Evolutionary conservation across 2,113 vertebrate genomes (phyloP), one percentile per base, ranked within the genome.

Genomic region (Penelope pileata): DNA sequence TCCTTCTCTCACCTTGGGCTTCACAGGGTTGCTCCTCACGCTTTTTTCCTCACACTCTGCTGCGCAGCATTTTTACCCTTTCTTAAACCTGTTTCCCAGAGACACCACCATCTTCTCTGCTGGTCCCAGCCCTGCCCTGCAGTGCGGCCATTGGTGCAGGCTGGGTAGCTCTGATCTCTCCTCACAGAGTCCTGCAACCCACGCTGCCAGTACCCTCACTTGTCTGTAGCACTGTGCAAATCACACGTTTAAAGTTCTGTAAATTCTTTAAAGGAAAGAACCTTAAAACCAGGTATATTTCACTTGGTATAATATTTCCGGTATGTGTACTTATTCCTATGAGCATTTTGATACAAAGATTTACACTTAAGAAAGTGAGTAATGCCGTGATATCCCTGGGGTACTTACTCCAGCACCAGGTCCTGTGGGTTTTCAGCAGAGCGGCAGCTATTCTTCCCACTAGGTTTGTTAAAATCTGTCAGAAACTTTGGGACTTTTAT

Each of bases 81-180:
- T 63, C n/a, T 38, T 32, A 40, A 2, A 16, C 0, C 2, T 1
- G 0, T 22, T 30, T 32, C 6, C 24, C 0, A 0, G 1, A 45
- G 7, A 4, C 1, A 0, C 2, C 23, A 1, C 3, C 0, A 0
- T 13, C 10, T 0, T 0, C 1, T 22, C 10, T 1, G 0, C 1
- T 4, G n/a, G 18, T 19, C 32, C 13, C 19, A 21, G n/a, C 22
- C 1, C 0, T 1, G 3, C 51, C 50, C 40, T 32, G n/a, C 0
- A 1, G 2, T 5, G 11, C 21, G 48, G 2, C 0, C 1, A 4
- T 2, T 12, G 14, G 29, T 50, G 4, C 47, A 1, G 0, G 9
- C n/a, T 40, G 62, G 7, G 16, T 40, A 29, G 29, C 51, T 27
- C 26, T 29, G 27, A 53, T 29, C 27, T 10, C 16, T 32, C 53